Percentiles rank a stretch among this genome's conserved stretches.
Evolutionary conservation across 2,797 vertebrate genomes (phyloP).

Genomic region (Oreochromis grahami): DNA sequence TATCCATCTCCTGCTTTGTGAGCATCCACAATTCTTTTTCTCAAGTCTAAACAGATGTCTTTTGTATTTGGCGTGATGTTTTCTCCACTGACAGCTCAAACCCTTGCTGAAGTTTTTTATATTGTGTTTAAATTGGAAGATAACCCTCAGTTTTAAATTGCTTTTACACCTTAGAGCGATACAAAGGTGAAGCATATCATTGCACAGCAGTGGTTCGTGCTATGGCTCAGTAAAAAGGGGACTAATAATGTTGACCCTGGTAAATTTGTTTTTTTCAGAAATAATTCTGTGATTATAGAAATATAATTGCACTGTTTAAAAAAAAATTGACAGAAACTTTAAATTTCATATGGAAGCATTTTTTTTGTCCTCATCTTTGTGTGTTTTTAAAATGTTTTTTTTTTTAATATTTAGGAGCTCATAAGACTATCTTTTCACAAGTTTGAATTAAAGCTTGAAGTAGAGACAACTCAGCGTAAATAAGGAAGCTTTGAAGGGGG

Average conservation of each 20-base stretch:
- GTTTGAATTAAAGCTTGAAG: background rate
- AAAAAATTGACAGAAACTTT: accelerated
- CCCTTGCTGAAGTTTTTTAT: background rate
- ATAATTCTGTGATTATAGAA: background rate
- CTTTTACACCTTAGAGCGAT: background rate
- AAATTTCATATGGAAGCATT: too few relatives aligned
- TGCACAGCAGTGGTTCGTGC: background rate
- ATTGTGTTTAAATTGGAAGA: background rate
- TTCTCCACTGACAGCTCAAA: background rate
- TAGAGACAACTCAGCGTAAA: background rate
- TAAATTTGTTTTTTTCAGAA: accelerated
- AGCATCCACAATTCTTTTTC: background rate
- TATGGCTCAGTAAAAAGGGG: background rate
- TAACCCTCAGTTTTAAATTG: background rate
- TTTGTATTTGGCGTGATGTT: background rate
- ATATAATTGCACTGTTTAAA: background rate
- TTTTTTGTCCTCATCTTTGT: too few relatives aligned
- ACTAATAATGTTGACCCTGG: background rate
- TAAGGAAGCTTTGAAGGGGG: background rate
- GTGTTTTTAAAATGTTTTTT: too few relatives aligned
- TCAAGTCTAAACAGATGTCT: background rate
- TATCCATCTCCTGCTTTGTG: background rate
- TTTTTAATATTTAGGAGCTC: too few relatives aligned
- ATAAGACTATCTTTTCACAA: too few relatives aligned
- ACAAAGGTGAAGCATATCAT: background rate